A percentile compares a stretch with the other conserved stretches of the same genome.
Conservation (phyloP, 2,113 vertebrate species). For the Oryzias celebensis region DNA sequence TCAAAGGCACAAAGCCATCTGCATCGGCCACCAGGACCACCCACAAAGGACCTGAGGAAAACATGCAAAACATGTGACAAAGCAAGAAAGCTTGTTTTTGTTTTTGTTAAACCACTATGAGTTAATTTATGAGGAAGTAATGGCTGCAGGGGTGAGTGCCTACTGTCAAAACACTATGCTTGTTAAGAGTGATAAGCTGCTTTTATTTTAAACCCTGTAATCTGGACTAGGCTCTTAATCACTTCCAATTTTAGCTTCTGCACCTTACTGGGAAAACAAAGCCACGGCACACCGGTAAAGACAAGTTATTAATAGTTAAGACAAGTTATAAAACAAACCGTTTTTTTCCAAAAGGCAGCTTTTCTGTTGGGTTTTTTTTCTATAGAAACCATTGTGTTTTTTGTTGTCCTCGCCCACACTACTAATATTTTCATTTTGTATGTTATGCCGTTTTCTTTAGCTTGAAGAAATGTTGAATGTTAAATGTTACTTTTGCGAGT, state of each 20-base stretch:
- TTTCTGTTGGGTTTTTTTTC: too few species aligned
- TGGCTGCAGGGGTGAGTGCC: not conserved
- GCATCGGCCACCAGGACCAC: slow-evolving; percentile 86
- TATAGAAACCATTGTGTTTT: too few species aligned
- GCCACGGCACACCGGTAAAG: not conserved
- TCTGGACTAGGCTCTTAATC: slow-evolving; percentile 67
- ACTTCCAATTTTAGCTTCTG: slow-evolving; percentile 65
- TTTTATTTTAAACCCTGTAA: slow-evolving; percentile 69
- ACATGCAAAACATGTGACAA: slow-evolving; percentile 33
- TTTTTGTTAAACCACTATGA: too few species aligned
- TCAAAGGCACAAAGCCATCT: slow-evolving; percentile 88
- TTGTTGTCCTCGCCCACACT: too few species aligned
- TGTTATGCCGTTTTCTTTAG: too few species aligned
- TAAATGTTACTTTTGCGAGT: too few species aligned
- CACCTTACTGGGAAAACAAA: slow-evolving; percentile 30
- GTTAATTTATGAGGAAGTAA: too few species aligned
- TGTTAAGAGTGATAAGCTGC: slow-evolving; percentile 63
- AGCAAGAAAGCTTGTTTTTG: not conserved
- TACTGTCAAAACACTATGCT: slow-evolving; percentile 22
- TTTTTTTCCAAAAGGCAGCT: too few species aligned
- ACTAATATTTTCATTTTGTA: too few species aligned
- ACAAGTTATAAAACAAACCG: too few species aligned
- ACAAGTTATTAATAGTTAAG: not conserved
- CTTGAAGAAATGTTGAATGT: too few species aligned
- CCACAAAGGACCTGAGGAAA: slow-evolving; percentile 85